Percentiles rank a stretch among this genome's conserved stretches.
These are phyloP conservation scores for Falcaria lacertinaria DNA, from an alignment of 2,888 invertebrate genomes.

Conservation along the genomic window DNA sequence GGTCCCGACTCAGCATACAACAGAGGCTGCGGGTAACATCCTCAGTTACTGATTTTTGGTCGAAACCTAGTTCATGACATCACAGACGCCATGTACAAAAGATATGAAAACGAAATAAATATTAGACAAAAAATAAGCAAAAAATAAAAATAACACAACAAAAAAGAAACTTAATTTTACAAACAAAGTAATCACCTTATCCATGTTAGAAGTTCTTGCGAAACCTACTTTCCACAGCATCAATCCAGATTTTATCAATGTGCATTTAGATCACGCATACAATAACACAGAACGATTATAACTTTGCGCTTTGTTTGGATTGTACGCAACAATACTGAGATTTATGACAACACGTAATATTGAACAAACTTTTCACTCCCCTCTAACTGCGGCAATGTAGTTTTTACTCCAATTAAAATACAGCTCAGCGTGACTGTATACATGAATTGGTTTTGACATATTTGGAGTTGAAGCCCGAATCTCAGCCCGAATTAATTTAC, in stretches of 20 bases:
- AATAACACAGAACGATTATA: not conserved
- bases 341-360: constrained; percentile 9
- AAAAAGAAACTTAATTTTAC: too few species aligned
- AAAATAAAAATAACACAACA: too few species aligned
- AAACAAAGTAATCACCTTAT: too few species aligned
- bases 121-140: too few species aligned
- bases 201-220: too few species aligned
- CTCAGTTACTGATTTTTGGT: too few species aligned
- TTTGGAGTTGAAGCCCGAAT: constrained; percentile 16
- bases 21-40: too few species aligned
- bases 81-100: too few species aligned
- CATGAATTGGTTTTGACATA: constrained; percentile 1
- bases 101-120: too few species aligned
- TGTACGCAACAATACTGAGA: constrained; percentile 11
- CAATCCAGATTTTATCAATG: not conserved
- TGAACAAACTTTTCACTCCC: not conserved
- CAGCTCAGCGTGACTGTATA: not conserved
- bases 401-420: not conserved
- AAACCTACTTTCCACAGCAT: too few species aligned
- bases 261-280: not conserved
- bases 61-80: too few species aligned
- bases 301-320: constrained; percentile 12
- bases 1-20: too few species aligned
- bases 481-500: constrained; percentile 30
- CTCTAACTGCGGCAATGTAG: not conserved